These are phyloP conservation scores for Athalia cordata DNA, from an alignment of 2,888 invertebrate species.

Conservation along the genomic window DNA sequence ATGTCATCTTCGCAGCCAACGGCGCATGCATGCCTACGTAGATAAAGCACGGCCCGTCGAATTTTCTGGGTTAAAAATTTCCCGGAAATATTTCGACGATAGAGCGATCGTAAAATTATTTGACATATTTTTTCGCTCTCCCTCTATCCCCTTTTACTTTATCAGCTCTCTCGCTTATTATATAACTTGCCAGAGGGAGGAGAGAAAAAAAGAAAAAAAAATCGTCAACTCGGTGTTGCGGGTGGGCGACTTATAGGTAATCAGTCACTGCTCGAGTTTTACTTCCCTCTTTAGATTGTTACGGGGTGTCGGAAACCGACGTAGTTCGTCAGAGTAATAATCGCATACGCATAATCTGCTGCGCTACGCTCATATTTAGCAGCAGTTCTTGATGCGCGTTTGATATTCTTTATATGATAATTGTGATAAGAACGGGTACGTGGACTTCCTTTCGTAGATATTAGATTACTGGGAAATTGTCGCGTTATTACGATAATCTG, in stretches of 20 bases:
- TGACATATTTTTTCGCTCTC: no score
- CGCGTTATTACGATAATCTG: background rate
- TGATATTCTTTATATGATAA: background rate
- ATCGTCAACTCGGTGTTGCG: background rate
- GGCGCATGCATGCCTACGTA: background rate
- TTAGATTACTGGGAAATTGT: background rate
- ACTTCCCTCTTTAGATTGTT: background rate
- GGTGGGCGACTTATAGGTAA: background rate
- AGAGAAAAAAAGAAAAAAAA: background rate
- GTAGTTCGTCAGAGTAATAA: background rate
- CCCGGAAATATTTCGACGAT: background rate
- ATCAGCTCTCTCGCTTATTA: no score
- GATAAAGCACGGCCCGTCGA: constrained; percentile 24
- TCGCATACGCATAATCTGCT: background rate
- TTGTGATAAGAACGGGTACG: background rate
- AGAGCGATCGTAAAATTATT: no score
- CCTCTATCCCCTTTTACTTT: no score
- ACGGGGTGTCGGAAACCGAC: no score
- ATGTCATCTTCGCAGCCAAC: constrained; percentile 16
- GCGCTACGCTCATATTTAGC: background rate
- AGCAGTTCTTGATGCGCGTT: background rate
- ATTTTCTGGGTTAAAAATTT: background rate
- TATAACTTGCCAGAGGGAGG: background rate
- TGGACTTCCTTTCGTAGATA: constrained; percentile 5
- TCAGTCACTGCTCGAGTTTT: background rate